Base-by-base conservation (phyloP, 2,113 vertebrate species). In the Urocolius indicus region DNA sequence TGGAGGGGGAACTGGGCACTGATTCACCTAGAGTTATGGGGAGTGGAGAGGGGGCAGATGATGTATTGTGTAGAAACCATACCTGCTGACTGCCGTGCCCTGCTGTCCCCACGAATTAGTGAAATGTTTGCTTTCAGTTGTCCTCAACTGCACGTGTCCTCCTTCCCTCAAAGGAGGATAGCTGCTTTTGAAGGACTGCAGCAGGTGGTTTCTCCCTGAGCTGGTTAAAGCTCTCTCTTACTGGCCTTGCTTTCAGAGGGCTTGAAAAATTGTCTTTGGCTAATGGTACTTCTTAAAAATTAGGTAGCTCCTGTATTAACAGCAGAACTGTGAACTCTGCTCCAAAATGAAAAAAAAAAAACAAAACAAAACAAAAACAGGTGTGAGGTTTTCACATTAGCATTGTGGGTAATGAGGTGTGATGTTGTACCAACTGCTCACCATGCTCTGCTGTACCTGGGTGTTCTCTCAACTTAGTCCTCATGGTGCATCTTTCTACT, bases 101-200 rank as follows among this genome's bases (percentile, higher is more conserved):
- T 27, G 13, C 54, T 67, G 7, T 75, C 17, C 19, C 13, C 67
- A 51, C 12, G 30, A 10, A 11, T 71, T 54, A 72, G 16, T 49
- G 10, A 58, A 58, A 17, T n/a, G 14, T 41, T 45, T 89, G 21
- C 41, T 41, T 58, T 84, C 23, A 23, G 1, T 46, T 81, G 52
- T 69, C 13, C 45, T 20, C 13, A 54, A 0, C 18, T 71, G 32
- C 17, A 32, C 2, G 0, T 19, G 38, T 41, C 10, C 30, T 32
- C 22, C 29, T 34, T 83, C 36, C 26, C 36, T 48, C 6, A 8
- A 36, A 34, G 32, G 3, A 14, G 34, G 1, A 11, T 17, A 38
- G 48, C 27, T 87, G 48, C 22, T 20, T 79, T 83, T 43, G 48
- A 38, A 68, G 38, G 38, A 38, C 49, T 68, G 43, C 22, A 49